These are phyloP conservation scores for Mactra quadrangularis DNA, from an alignment of 1,140 invertebrate genomes.

Conservation along the genomic window DNA sequence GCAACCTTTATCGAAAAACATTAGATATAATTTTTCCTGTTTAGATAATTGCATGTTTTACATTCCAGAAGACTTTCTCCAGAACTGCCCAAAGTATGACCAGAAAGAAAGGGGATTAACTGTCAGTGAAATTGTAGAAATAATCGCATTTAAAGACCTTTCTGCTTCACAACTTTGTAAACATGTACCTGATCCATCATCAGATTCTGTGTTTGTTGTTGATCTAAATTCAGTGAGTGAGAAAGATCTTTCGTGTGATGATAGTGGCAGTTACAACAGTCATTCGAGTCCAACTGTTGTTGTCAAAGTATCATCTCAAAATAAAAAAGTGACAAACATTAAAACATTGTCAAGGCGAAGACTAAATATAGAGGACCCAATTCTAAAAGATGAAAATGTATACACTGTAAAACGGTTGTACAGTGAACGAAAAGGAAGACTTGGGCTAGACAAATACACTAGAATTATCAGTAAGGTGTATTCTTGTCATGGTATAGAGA, in stretches of 20 bases:
- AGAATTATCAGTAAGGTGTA: constrained; percentile 48
- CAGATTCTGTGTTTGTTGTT: constrained; percentile 41
- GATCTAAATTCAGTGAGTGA: constrained; percentile 29
- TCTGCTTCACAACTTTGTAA: constrained; percentile 42
- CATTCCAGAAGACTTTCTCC: constrained; percentile 44
- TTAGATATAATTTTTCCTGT: constrained; percentile 43
- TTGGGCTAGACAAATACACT: constrained; percentile 55
- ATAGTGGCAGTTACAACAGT: constrained; percentile 34
- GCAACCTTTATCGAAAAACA: constrained; percentile 36
- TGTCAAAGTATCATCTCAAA: constrained; percentile 27
- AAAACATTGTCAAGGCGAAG: constrained; percentile 39
- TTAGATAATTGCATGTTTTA: constrained; percentile 45
- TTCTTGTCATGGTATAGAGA: constrained; percentile 43
- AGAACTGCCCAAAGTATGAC: constrained; percentile 42
- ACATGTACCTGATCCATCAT: constrained; percentile 37
- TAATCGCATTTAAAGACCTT: constrained; percentile 43
- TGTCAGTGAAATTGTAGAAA: constrained; percentile 43
- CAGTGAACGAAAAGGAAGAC: constrained; percentile 54
- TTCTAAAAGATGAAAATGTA: constrained; percentile 45
- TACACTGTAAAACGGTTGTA: constrained; percentile 44
- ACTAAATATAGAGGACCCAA: constrained; percentile 44
- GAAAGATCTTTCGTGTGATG: constrained; percentile 52
- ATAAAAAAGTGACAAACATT: constrained; percentile 23
- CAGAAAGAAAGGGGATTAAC: constrained; percentile 44
- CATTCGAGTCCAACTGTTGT: constrained; percentile 22